Base-by-base conservation (phyloP, 2,797 vertebrate species). In the Heterohyrax brucei region DNA sequence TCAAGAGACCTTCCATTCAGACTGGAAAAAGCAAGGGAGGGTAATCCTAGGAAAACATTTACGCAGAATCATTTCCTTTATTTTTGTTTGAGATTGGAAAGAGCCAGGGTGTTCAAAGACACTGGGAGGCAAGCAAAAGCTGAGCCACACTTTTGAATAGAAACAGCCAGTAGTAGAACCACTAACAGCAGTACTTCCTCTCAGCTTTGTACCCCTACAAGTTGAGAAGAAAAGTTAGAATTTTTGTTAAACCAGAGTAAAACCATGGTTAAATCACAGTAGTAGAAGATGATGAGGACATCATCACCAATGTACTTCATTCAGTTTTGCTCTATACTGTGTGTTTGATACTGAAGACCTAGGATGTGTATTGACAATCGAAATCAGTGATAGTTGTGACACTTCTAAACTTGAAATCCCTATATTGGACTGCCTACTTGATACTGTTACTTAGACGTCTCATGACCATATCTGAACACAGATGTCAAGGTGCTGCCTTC, bases 21-120 rank as follows among this genome's bases (percentile, higher is more conserved):
- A 48, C 75, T 94, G 46, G 83, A 95, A 93, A 96, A 95, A 96
- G 80, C 64, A 85, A 82, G 79, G 96, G 89, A 97, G 70, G 66
- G 61, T 95, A 97, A 93, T 96, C 92, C 86, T 91, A 90, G 76
- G 84, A 96, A 97, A 96, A 93, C 44, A 91, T 68, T 76, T 94
- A 96, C 96, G 86, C 91, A 97, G 83, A 97, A 94, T 86, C 5
- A 89, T 76, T 97, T 97, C 82, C 92, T 93, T 95, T 96, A 61
- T 85, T 96, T 93, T 78, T 61, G 50, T 50, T 94, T 93, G 68
- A 83, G 68, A 76, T 4, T 68, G 46, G 80, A 80, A 94, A 89
- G 81, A 76, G 75, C 16, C 56, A 93, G 28, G 39, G 87, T 84
- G 86, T n/a, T 95, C 78, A 85, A 93, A 95, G 93, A 91, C 75